These are phyloP conservation scores for Pomatorhinus ruficollis DNA, from an alignment of 2,113 vertebrate genomes.

Conservation along the genomic window DNA sequence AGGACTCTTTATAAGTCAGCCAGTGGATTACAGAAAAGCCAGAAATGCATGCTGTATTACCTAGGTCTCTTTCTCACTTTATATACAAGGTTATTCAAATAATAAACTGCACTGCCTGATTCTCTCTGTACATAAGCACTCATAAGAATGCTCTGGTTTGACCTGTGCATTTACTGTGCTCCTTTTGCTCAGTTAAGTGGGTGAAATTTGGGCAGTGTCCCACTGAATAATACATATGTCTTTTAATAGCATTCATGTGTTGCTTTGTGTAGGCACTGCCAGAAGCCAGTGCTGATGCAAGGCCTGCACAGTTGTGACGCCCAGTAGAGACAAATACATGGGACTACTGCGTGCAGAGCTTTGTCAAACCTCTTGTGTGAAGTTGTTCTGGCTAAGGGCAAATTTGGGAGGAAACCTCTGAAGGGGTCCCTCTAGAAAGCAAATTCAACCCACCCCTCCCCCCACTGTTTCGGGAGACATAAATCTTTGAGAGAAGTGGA, in stretches of 20 bases:
- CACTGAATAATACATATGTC: slow-evolving; percentile 33
- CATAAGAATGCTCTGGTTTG: not conserved
- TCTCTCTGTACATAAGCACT: not conserved
- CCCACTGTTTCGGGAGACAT: not conserved
- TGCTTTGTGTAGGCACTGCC: not conserved
- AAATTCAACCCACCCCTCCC: not conserved
- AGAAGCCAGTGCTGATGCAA: not conserved
- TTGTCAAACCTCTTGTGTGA: not conserved
- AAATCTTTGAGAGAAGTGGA: not conserved
- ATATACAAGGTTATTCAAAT: not conserved
- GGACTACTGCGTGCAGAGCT: not conserved
- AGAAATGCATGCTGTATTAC: not conserved
- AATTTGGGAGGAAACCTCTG: not conserved
- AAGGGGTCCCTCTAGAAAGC: not conserved
- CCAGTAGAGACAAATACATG: not conserved
- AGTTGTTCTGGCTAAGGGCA: not conserved
- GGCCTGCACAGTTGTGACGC: not conserved
- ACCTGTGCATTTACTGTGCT: not conserved
- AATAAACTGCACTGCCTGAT: not conserved
- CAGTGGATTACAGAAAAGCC: not conserved
- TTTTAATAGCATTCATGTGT: slow-evolving; percentile 19
- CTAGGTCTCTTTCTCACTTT: not conserved
- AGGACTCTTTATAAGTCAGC: not conserved
- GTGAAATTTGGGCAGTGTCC: not conserved
- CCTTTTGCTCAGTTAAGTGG: not conserved